A percentile compares a stretch with the other conserved stretches of the same genome.
These are phyloP conservation scores for Adelphocoris suturalis DNA, from an alignment of 2,888 invertebrate genomes.

Conservation along the genomic window DNA sequence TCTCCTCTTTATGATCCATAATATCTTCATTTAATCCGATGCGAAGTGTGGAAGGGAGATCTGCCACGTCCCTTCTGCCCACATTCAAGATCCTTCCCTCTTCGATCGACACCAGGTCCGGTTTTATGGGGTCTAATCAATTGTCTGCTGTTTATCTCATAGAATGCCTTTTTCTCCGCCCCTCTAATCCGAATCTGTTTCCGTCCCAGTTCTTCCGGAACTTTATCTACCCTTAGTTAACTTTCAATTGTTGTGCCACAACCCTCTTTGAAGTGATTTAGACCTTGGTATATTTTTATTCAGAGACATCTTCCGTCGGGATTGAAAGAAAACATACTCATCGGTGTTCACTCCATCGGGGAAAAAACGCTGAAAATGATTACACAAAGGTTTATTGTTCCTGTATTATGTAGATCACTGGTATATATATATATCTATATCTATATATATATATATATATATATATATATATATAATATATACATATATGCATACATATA, in stretches of 20 bases:
- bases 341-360: background rate
- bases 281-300: background rate
- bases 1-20: constrained; percentile 77
- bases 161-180: constrained; percentile 4
- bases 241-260: constrained; percentile 48
- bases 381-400: too few relatives aligned
- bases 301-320: background rate
- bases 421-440: too few relatives aligned
- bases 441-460: too few relatives aligned
- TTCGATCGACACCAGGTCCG: constrained; percentile 57
- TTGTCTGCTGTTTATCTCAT: constrained; percentile 61
- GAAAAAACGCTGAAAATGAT: background rate
- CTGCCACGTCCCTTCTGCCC: constrained; percentile 42
- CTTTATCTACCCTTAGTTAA: constrained; percentile 48
- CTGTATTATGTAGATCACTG: too few relatives aligned
- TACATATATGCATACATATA: too few relatives aligned
- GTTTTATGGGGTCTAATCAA: constrained; percentile 69
- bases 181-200: constrained; percentile 28
- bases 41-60: constrained; percentile 15
- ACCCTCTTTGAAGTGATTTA: constrained; percentile 20
- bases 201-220: constrained; percentile 24
- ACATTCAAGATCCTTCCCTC: constrained; percentile 32
- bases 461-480: too few relatives aligned
- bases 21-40: constrained; percentile 76
- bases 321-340: background rate